phyloP scores from a whole-genome alignment of 2,113 vertebrate genomes.

The Sapayoa aenigma region DNA sequence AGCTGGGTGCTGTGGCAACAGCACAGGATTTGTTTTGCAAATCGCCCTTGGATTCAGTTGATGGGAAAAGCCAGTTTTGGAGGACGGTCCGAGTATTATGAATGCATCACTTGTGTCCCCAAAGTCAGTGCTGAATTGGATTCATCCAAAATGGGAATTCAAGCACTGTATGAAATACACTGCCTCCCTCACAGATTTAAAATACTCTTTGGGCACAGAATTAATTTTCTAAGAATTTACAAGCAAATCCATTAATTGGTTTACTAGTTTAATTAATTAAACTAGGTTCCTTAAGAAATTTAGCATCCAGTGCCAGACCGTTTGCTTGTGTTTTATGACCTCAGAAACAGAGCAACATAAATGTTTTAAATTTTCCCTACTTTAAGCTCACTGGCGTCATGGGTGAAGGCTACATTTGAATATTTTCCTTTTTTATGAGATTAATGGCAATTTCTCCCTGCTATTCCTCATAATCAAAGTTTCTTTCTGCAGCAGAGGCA shows the following conservation, averaged over 20 bases:
- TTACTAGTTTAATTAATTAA: conserved; percentile 62
- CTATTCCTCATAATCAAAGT: not conserved
- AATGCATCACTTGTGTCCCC: not conserved
- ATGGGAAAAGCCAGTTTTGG: not conserved
- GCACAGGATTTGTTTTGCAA: not conserved
- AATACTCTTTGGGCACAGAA: conserved; percentile 58
- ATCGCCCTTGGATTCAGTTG: not conserved
- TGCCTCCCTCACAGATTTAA: conserved; percentile 20
- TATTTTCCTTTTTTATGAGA: not conserved
- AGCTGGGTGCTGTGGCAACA: not conserved
- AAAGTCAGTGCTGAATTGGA: not conserved
- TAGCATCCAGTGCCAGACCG: conserved; percentile 18
- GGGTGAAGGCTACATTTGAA: not conserved
- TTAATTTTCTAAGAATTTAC: conserved; percentile 55
- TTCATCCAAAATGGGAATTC: not conserved
- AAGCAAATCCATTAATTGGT: conserved; percentile 65
- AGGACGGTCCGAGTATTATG: not conserved
- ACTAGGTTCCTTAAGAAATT: conserved; percentile 41
- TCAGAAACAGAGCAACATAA: not conserved
- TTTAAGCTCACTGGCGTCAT: not conserved
- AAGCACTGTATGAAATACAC: not conserved
- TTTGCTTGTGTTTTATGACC: conserved; percentile 34
- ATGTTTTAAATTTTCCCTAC: not conserved
- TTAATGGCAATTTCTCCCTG: conserved; percentile 8
- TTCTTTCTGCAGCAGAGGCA: not conserved